phyloP scores from a whole-genome alignment of 2,797 vertebrate species.

The Orientallactaga sibirica region DNA sequence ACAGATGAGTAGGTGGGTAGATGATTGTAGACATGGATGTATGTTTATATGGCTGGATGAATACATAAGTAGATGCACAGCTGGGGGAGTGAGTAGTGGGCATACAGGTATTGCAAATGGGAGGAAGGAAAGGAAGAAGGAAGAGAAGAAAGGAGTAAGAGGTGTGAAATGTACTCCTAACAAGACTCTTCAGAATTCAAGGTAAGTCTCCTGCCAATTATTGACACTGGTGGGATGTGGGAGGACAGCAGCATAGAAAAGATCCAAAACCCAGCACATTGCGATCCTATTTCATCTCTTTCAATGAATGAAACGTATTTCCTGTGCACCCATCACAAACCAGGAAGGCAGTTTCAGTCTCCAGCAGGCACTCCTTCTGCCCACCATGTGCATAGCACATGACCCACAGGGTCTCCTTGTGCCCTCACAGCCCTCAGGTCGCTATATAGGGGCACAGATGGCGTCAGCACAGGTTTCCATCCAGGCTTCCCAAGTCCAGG shows the following conservation, averaged over 20 bases:
- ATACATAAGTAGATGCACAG: too few species aligned
- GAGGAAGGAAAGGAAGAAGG: background rate
- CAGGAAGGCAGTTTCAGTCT: too few species aligned
- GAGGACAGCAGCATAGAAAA: background rate
- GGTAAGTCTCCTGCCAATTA: background rate
- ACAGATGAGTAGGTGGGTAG: background rate
- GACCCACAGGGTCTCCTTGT: background rate
- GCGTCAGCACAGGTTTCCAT: background rate
- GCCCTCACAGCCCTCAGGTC: background rate
- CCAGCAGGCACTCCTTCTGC: background rate
- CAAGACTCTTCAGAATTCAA: background rate
- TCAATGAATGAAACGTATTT: background rate
- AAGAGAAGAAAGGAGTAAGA: background rate
- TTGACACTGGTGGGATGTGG: background rate
- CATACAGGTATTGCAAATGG: background rate
- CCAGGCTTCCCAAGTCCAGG: background rate
- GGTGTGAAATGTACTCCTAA: background rate
- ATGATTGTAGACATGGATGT: background rate
- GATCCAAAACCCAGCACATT: background rate
- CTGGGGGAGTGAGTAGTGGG: background rate
- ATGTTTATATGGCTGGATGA: background rate
- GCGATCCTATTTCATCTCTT: background rate
- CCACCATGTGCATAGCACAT: background rate
- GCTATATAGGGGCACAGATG: fast-evolving
- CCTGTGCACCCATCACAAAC: too few species aligned